Conservation (phyloP, 1,140 invertebrate species). For the Littorina saxatilis region DNA sequence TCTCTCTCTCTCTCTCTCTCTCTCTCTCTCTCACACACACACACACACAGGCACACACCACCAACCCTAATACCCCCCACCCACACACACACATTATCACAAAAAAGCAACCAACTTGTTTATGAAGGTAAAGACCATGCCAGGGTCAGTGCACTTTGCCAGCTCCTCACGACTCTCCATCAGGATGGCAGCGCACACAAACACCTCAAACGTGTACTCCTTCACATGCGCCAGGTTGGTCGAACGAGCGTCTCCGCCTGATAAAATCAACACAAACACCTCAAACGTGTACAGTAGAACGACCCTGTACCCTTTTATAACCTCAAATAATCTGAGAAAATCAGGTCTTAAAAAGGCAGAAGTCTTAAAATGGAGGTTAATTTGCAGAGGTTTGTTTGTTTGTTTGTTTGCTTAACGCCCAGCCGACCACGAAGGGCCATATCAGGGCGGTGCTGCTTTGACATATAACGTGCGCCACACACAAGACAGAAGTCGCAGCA, state of each 20-base stretch:
- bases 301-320: too few relatives aligned
- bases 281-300: too few relatives aligned
- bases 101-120: conserved; percentile 17
- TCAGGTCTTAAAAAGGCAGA: too few relatives aligned
- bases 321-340: too few relatives aligned
- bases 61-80: neutral
- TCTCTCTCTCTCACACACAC: neutral
- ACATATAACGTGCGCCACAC: too few relatives aligned
- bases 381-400: too few relatives aligned
- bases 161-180: conserved; percentile 61
- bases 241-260: conserved; percentile 65
- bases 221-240: conserved; percentile 46
- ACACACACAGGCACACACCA: neutral
- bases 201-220: conserved; percentile 73
- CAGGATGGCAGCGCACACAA: conserved; percentile 71
- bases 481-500: too few relatives aligned
- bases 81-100: neutral
- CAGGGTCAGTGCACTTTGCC: conserved; percentile 65
- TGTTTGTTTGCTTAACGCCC: too few relatives aligned
- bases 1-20: too few relatives aligned
- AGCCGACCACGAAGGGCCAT: too few relatives aligned
- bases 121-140: conserved; percentile 59
- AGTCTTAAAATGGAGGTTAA: too few relatives aligned
- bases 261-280: conserved; percentile 1
- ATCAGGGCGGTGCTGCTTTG: too few relatives aligned